These are phyloP conservation scores for Miltochrista miniata DNA, from an alignment of 2,888 invertebrate species.

Conservation along the genomic window DNA sequence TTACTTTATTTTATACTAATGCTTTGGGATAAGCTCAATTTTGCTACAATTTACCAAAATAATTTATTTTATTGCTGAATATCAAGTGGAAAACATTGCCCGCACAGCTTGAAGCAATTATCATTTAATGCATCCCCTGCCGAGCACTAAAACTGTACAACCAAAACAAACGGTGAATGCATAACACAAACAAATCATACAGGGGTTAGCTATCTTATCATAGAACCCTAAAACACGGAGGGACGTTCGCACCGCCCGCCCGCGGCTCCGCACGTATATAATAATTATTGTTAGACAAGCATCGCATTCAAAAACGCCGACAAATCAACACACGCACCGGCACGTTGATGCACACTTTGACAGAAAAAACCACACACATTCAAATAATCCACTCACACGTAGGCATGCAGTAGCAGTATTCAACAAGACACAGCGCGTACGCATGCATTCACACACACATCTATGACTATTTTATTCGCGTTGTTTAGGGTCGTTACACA, in stretches of 20 bases:
- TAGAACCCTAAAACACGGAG: slow-evolving; percentile 36
- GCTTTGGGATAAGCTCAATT: no score
- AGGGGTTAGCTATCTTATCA: slow-evolving; percentile 38
- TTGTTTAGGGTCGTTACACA: slow-evolving; percentile 50
- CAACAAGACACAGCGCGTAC: slow-evolving; percentile 34
- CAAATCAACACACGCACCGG: slow-evolving; percentile 53
- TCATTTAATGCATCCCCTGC: slow-evolving; percentile 18
- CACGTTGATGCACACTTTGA: slow-evolving; percentile 26
- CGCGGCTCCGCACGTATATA: slow-evolving; percentile 77
- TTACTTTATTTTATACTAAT: no score
- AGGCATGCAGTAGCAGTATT: slow-evolving; percentile 7
- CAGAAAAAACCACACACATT: slow-evolving; percentile 7
- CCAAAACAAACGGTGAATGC: slow-evolving; percentile 24
- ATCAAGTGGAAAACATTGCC: neutral
- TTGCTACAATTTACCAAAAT: neutral
- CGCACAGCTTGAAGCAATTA: slow-evolving; percentile 7
- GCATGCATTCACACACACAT: slow-evolving; percentile 47
- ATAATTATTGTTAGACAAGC: slow-evolving; percentile 80
- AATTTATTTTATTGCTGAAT: neutral
- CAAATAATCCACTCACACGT: slow-evolving; percentile 2
- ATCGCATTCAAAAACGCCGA: slow-evolving; percentile 77
- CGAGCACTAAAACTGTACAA: slow-evolving; percentile 19
- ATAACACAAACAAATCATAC: slow-evolving; percentile 35
- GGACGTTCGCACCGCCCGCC: slow-evolving; percentile 56
- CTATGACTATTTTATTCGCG: slow-evolving; percentile 52